Conservation (phyloP, 2,888 invertebrate genomes). For the Noctua pronuba region DNA sequence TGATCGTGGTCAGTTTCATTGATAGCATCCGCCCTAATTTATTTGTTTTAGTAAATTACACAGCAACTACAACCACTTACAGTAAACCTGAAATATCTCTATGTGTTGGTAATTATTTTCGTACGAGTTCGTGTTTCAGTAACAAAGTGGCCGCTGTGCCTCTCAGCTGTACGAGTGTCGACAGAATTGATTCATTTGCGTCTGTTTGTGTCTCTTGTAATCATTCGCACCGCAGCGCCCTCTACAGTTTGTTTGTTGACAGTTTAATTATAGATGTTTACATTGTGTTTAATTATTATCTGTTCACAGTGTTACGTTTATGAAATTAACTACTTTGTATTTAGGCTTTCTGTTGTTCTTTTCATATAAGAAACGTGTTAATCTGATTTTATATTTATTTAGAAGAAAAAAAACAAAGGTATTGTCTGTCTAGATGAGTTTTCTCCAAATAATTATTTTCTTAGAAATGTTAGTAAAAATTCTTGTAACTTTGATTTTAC, state of each 20-base stretch:
- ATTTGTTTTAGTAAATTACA: background rate
- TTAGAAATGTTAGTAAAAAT: background rate
- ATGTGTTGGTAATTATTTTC: conserved; percentile 10
- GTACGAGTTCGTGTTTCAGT: conserved; percentile 6
- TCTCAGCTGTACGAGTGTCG: conserved; percentile 18
- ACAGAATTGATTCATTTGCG: conserved; percentile 48
- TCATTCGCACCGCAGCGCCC: conserved; percentile 20
- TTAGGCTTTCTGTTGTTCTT: background rate
- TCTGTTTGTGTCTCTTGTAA: conserved; percentile 27
- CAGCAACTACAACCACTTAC: background rate
- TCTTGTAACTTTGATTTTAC: background rate
- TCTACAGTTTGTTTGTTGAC: conserved; percentile 15
- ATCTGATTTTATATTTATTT: background rate
- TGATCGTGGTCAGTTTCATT: background rate
- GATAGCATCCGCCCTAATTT: background rate
- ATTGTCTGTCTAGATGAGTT: no score
- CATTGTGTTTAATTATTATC: conserved; percentile 14
- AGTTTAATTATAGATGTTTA: background rate
- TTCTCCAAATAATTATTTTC: background rate
- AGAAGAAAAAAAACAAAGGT: background rate
- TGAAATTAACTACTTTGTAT: background rate
- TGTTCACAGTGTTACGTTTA: conserved; percentile 9
- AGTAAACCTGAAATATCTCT: background rate
- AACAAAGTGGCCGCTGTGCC: conserved; percentile 11
- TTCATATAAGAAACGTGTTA: background rate